A percentile compares a stretch with the other conserved stretches of the same genome.
Conservation (phyloP, 1,140 invertebrate genomes). For the Aphidius ervi region DNA sequence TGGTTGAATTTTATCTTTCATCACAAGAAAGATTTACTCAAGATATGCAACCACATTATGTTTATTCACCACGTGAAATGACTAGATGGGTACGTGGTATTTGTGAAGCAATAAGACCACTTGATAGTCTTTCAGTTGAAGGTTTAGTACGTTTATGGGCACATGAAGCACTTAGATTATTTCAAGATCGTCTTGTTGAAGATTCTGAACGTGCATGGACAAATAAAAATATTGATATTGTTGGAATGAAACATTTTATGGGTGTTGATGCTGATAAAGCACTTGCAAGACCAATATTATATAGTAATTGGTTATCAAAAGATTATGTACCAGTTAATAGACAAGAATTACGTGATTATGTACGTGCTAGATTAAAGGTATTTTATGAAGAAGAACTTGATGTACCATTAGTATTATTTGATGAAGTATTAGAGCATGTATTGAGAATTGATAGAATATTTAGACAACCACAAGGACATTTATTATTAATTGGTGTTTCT, state of each 20-base stretch:
- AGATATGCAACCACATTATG: slow-evolving; percentile 99
- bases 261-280: slow-evolving; percentile 83
- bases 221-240: slow-evolving; percentile 94
- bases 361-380: slow-evolving; percentile 94
- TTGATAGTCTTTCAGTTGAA: slow-evolving; percentile 88
- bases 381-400: slow-evolving; percentile 99
- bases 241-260: slow-evolving; percentile 94
- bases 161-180: slow-evolving; percentile 94
- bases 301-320: slow-evolving; percentile 98
- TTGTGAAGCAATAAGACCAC: slow-evolving; percentile 93
- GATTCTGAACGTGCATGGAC: slow-evolving; percentile 96
- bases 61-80: slow-evolving; percentile 99
- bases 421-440: slow-evolving; percentile 98
- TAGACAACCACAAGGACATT: slow-evolving; percentile 95
- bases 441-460: slow-evolving; percentile 98
- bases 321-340: slow-evolving; percentile 96
- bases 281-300: slow-evolving; percentile 86
- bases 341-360: slow-evolving; percentile 93
- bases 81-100: slow-evolving; percentile 99
- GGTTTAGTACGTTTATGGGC: slow-evolving; percentile 96
- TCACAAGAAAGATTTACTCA: slow-evolving; percentile 98
- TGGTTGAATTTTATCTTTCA: slow-evolving; percentile 97
- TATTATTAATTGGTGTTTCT: slow-evolving; percentile 94
- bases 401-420: slow-evolving; percentile 95
- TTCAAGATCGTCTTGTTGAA: slow-evolving; percentile 94